Base-by-base conservation (phyloP, 2,113 vertebrate genomes). In the Ameiurus melas region DNA sequence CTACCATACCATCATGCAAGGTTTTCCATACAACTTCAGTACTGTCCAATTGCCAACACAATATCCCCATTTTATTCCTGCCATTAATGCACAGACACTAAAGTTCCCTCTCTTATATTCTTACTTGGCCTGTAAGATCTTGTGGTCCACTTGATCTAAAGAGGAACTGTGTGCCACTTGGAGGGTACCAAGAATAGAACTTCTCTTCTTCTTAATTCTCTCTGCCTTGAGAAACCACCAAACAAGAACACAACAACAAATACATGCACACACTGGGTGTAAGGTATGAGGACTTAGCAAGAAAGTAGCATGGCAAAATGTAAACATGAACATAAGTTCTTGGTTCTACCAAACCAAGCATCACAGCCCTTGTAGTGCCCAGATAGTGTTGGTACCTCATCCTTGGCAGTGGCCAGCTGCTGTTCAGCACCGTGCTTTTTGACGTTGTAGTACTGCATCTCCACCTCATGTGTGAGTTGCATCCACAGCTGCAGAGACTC, bases 101-200 rank as follows among this genome's bases (percentile, higher is more conserved):
- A 55, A 9, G 5, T 60, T 66, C 77, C 51, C 39, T 58, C 4
- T 77, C 60, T 53, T 55, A 77, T 36, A 19, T 51, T 88, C 97
- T 97, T 95, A 99, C 98, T 99, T 99, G 90, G 98, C 98, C 94
- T 97, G 96, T 91, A 99, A 95, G 91, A 99, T 99, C 94, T 99
- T 99, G 89, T 97, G 97, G 92, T 99, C 98, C 90, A 99, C 98
- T 92, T 99, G 97, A 93, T 99, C 98, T 20, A 99, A 91, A 68
- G 98, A 99, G 27, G 98, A 99, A 92, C 98, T 97, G 89, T 99
- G 98, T 86, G 98, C 98, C 36, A 99, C 96, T 51, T 99, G 98
- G 75, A 99, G 94, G 1, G 98, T 99, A 68, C 98, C 98, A 91
- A 99, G 95, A 0, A 99, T 93, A 60, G 98, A 98, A 90, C 95